Evolutionary conservation across 2,797 vertebrate genomes (phyloP).

Genomic region (Sebastes trivittatus): DNA sequence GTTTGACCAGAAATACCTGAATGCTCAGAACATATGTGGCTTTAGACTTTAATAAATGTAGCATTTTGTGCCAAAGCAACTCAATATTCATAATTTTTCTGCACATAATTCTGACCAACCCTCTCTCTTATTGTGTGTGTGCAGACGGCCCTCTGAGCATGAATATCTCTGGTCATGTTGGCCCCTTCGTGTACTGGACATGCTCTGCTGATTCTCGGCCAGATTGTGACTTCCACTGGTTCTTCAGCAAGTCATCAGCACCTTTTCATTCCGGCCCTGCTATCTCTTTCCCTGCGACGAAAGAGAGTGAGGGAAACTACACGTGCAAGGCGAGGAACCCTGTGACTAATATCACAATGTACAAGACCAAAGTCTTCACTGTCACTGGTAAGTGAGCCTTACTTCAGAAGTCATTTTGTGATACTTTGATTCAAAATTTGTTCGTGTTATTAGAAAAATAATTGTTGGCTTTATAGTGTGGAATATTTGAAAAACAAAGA

Average conservation of each 20-base stretch:
- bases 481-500: not conserved
- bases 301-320: conserved; percentile 44
- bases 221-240: conserved; percentile 68
- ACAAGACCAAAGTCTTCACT: conserved; percentile 12
- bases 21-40: not conserved
- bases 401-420: not conserved
- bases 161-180: conserved; percentile 39
- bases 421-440: not conserved
- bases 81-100: not conserved
- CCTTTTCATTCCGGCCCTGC: not conserved
- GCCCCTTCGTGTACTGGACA: not conserved
- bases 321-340: conserved; percentile 76
- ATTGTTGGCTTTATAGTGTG: not conserved
- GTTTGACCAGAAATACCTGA: not conserved
- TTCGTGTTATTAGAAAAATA: not conserved
- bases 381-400: conserved; percentile 62
- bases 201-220: conserved; percentile 76
- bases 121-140: conserved; percentile 19
- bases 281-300: not conserved
- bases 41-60: not conserved
- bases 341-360: conserved; percentile 69
- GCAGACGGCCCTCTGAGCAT: conserved; percentile 77
- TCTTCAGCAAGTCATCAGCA: not conserved
- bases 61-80: not conserved
- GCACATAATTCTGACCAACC: not conserved